phyloP scores from a whole-genome alignment of 2,113 vertebrate species.

The Noturus placidus region DNA sequence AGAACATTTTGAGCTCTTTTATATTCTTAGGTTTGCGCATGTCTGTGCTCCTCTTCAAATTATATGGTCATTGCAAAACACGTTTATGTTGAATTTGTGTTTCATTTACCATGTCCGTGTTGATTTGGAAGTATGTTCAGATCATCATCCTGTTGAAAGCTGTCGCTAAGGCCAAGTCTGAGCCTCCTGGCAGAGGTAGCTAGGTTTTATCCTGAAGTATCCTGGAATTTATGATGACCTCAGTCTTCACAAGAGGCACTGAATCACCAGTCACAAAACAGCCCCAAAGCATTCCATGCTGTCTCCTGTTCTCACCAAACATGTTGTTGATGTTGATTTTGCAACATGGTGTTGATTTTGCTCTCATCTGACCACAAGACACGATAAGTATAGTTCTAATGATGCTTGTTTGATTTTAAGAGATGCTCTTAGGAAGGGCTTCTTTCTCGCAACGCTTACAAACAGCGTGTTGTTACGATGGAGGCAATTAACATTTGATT shows the following conservation, averaged over 20 bases:
- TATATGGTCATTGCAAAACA: neutral
- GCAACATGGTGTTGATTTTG: neutral
- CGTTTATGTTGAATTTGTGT: neutral
- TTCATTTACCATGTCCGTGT: neutral
- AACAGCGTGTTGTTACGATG: neutral
- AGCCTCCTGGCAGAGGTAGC: neutral
- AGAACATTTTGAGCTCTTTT: neutral
- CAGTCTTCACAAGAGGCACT: neutral
- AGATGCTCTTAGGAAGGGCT: neutral
- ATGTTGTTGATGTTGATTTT: neutral
- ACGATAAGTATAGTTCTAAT: neutral
- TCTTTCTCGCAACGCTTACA: neutral
- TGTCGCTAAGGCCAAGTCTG: neutral
- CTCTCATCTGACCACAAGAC: neutral
- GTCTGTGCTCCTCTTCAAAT: neutral
- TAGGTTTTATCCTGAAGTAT: neutral
- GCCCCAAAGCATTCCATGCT: neutral
- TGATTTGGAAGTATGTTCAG: neutral
- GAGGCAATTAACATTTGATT: neutral
- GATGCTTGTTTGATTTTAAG: neutral
- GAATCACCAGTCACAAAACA: neutral
- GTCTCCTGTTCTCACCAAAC: neutral
- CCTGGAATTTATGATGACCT: neutral
- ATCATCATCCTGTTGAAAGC: neutral
- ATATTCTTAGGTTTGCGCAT: neutral